Conservation (phyloP, 2,797 vertebrate genomes). For the Diplodus sargus region DNA sequence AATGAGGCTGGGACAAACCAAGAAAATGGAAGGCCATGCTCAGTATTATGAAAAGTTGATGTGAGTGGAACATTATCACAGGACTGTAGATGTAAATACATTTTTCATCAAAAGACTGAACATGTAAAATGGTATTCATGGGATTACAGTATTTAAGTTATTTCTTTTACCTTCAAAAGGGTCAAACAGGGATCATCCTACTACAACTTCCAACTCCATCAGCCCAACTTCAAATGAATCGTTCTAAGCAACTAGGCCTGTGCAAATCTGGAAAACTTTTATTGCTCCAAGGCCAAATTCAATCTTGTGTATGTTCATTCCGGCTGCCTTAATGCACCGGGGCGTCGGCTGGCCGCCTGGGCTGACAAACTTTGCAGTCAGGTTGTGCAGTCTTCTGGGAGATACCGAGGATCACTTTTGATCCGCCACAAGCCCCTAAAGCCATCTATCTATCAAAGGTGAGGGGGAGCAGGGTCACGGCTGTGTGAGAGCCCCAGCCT, state of each 20-base stretch:
- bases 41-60: neutral
- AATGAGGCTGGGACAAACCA: neutral
- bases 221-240: conserved; percentile 61
- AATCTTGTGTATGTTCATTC: conserved; percentile 65
- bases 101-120: neutral
- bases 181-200: conserved; percentile 25
- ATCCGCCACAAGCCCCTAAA: conserved; percentile 83
- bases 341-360: conserved; percentile 26
- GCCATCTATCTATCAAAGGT: conserved; percentile 86
- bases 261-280: conserved; percentile 60
- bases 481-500: conserved; percentile 62
- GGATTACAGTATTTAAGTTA: neutral
- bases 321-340: conserved; percentile 43
- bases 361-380: conserved; percentile 72
- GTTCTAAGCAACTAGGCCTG: conserved; percentile 21
- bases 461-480: conserved; percentile 67
- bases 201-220: conserved; percentile 24
- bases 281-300: conserved; percentile 63
- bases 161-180: conserved; percentile 39
- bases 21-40: neutral
- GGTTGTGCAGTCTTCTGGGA: conserved; percentile 65
- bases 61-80: neutral
- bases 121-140: neutral
- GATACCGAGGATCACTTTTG: conserved; percentile 74
- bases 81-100: neutral